Base-by-base conservation (phyloP, 2,113 vertebrate species). In the Dicentrarchus labrax region DNA sequence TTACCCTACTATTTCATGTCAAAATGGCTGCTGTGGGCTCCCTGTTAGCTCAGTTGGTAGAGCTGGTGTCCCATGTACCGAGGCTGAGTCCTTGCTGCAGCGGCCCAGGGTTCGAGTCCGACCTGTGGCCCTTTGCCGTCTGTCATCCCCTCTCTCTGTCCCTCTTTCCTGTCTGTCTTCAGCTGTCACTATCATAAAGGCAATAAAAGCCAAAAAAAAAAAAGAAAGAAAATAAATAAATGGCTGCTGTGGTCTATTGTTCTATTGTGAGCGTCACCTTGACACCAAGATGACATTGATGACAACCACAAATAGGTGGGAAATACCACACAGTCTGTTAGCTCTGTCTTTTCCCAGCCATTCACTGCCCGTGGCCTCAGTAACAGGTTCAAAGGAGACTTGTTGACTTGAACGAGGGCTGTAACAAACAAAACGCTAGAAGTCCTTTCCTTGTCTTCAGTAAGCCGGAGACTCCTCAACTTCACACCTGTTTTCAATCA, bases 281-380 rank as follows among this genome's bases (percentile, higher is more conserved):
- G 47, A 47, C 21, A 68, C 4, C 17, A 47, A n/a, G 41, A 21
- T 50, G 17, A 38, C 21, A 54, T 4, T 43, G 17, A 57, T 43
- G 59, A 61, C 61, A 22, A 10, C 38, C 38, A 61, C 4, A 69
- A 22, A 50, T 47, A 24, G 22, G 9, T 38, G 7, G 41, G 53
- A 66, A 78, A 82, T 61, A 60, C 24, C 68, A 60, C 53, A 47
- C 36, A 70, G 6, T 51, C 62, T 43, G 15, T 11, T 0, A 22
- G 38, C 30, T 30, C 53, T 60, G 36, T 51, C 17, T 76, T 51
- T 41, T 39, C 8, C 2, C 2, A 22, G 8, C 3, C 12, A 45
- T 76, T 30, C 30, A 30, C 30, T 30, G 30, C 30, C 30, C 30
- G 30, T 30, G 30, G 30, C 30, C 1, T 30, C 30, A 30, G 30